These are phyloP conservation scores for Xylocampa areola DNA, from an alignment of 2,888 invertebrate genomes.

Conservation along the genomic window DNA sequence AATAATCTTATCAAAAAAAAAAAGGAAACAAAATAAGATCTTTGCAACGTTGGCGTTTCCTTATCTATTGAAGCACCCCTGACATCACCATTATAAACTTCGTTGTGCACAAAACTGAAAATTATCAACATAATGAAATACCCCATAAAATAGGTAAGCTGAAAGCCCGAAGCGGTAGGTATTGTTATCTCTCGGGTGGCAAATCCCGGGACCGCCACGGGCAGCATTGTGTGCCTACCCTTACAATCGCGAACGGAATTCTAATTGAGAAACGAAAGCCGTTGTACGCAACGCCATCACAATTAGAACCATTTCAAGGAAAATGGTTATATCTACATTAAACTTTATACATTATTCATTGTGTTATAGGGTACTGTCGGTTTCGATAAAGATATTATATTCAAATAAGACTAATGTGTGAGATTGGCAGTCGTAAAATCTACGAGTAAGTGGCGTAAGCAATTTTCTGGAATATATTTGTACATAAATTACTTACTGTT, in stretches of 20 bases:
- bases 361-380: constrained; percentile 35
- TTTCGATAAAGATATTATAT: constrained; percentile 50
- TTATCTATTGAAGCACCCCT: constrained; percentile 11
- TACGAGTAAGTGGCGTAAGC: constrained; percentile 16
- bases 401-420: constrained; percentile 47
- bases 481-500: neutral
- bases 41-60: neutral
- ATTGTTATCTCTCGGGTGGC: constrained; percentile 60
- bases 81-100: constrained; percentile 15
- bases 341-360: constrained; percentile 60
- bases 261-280: constrained; percentile 63
- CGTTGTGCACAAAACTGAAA: constrained; percentile 37
- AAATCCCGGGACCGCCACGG: constrained; percentile 43
- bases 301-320: constrained; percentile 58
- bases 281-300: constrained; percentile 59
- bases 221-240: constrained; percentile 61
- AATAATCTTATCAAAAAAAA: neutral
- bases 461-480: constrained; percentile 21
- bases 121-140: constrained; percentile 54
- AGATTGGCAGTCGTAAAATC: constrained; percentile 39
- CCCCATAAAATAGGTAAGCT: constrained; percentile 58
- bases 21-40: neutral
- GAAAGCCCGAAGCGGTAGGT: constrained; percentile 49
- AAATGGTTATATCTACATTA: constrained; percentile 47
- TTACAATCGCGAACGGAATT: constrained; percentile 67